Base-by-base conservation (phyloP, 1,140 invertebrate species). In the Meloidogyne hapla region DNA sequence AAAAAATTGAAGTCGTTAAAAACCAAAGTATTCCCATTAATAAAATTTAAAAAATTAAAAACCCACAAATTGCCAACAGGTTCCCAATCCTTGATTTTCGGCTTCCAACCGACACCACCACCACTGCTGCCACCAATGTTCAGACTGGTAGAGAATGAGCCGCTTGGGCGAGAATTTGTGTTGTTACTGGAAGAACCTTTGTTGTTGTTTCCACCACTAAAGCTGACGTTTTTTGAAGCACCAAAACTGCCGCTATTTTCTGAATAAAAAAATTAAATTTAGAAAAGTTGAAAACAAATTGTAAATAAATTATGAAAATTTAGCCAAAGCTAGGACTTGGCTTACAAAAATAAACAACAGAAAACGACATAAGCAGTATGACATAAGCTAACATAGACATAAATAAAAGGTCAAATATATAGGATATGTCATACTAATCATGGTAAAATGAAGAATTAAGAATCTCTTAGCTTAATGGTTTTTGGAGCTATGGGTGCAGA, bases 31-130 rank as follows among this genome's bases (percentile, higher is more conserved):
- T 5, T 33, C 4, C 33, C 33, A n/a, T 1, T 8, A 56, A 5
- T n/a, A 56, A n/a, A 48, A 21, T 56, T 56, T 1, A 56, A 56
- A 42, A 13, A 42, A 42, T 42, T 42, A 9, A 56, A 56, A n/a
- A 56, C 48, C n/a, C n/a, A 56, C 48, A 56, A 56, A 56, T 56
- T 56, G 18, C 48, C 48, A 56, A 56, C 48, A 56, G 48, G 48
- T 56, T 56, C 48, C 48, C 48, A 56, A 21, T 56, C 48, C 48
- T 56, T 56, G 18, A 56, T 56, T 56, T 56, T 56, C 2, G 48
- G 48, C 12, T 56, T 56, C 48, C 48, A 56, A 56, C 48, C 6
- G n/a, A 2, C 48, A 6, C 48, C 48, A 56, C 48, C 48, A 56
- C 48, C n/a, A 56, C 48, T 33, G 33, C 33, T 33, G 33, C 33